A percentile compares a stretch with the other conserved stretches of the same genome.
These are phyloP conservation scores for Camponotus pennsylvanicus DNA, from an alignment of 1,140 invertebrate species.

Conservation along the genomic window DNA sequence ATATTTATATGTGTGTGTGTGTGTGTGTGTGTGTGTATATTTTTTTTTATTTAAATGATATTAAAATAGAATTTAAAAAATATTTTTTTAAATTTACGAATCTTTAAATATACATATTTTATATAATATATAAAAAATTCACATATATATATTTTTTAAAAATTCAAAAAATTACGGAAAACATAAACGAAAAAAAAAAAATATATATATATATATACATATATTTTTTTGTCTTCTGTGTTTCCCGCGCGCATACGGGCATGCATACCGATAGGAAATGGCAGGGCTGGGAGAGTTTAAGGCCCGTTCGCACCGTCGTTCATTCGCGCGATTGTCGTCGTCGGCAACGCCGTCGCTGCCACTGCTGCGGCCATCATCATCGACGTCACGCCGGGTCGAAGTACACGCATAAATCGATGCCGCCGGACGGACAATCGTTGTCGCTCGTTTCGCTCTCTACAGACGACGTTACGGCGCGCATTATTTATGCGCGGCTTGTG, in stretches of 20 bases:
- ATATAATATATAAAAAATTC: too few relatives aligned
- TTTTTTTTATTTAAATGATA: too few relatives aligned
- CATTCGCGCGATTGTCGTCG: background rate
- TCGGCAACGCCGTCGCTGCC: background rate
- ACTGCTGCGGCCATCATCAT: background rate
- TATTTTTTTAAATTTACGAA: too few relatives aligned
- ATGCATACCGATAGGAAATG: conserved; percentile 45
- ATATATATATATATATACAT: conserved; percentile 16
- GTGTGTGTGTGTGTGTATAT: too few relatives aligned
- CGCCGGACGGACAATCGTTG: conserved; percentile 41
- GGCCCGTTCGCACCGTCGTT: conserved; percentile 27
- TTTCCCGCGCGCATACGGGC: conserved; percentile 39
- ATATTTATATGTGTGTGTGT: background rate
- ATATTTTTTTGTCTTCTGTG: conserved; percentile 16
- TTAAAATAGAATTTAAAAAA: too few relatives aligned
- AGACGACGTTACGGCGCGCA: conserved; percentile 32
- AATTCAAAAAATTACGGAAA: too few relatives aligned
- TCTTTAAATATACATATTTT: too few relatives aligned
- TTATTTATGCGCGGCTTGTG: conserved; percentile 53
- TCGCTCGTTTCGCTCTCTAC: conserved; percentile 40
- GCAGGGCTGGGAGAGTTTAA: conserved; percentile 26
- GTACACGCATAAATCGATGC: conserved; percentile 63
- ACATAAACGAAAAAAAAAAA: background rate
- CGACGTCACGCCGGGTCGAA: conserved; percentile 60
- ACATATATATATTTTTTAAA: too few relatives aligned